A percentile compares a stretch with the other conserved stretches of the same genome.
These are phyloP conservation scores for Azorinus chamasolen DNA, from an alignment of 2,888 invertebrate genomes.

Conservation along the genomic window DNA sequence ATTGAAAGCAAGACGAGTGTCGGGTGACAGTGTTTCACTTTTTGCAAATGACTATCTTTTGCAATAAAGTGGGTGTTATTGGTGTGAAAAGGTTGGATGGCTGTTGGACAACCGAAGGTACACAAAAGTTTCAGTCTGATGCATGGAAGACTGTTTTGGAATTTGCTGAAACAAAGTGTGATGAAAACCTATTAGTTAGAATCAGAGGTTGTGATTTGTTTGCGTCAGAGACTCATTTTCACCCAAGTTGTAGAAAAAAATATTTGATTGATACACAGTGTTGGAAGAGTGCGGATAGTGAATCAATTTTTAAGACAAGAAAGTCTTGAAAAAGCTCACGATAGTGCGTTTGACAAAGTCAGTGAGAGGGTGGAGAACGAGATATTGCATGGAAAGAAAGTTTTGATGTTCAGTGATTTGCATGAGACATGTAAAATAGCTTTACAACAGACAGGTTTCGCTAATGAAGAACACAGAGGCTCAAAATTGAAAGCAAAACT, in stretches of 20 bases:
- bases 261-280: constrained; percentile 8
- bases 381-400: constrained; percentile 7
- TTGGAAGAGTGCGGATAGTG: constrained; percentile 10
- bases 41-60: constrained; percentile 24
- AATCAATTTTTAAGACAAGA: constrained; percentile 4
- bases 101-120: constrained; percentile 9
- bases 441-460: constrained; percentile 5
- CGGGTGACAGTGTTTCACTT: constrained; percentile 4
- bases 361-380: constrained; percentile 18
- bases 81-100: not conserved
- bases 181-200: constrained; percentile 13
- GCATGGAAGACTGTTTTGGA: constrained; percentile 9
- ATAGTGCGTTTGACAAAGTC: constrained; percentile 10
- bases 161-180: constrained; percentile 11
- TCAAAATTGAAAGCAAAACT: constrained; percentile 20
- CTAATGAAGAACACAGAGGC: constrained; percentile 21
- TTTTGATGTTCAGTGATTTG: constrained; percentile 15
- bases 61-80: constrained; percentile 7
- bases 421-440: constrained; percentile 8
- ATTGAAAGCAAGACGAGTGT: not conserved
- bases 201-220: constrained; percentile 26
- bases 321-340: constrained; percentile 1
- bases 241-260: constrained; percentile 15
- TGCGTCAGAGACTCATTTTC: constrained; percentile 20
- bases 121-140: constrained; percentile 11